Base-by-base conservation (phyloP, 2,113 vertebrate species). In the Corythaeola cristata region DNA sequence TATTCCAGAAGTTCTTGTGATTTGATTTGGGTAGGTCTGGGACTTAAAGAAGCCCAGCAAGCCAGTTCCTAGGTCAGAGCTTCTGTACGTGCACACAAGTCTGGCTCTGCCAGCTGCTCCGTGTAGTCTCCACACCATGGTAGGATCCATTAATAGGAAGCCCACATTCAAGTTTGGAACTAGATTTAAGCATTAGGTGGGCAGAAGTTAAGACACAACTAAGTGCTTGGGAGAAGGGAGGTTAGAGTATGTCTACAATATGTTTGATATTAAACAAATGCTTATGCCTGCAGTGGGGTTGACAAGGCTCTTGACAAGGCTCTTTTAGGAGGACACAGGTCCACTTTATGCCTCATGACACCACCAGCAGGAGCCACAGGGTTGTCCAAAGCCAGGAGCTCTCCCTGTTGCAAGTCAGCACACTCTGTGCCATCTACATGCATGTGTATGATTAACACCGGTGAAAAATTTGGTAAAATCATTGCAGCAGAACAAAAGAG, bases 391-490 rank as follows among this genome's bases (percentile, higher is more conserved):
- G 24, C 17, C 59, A 44, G 53, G 26, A 49, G 10, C 17, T 55
- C 16, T 55, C 37, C 53, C 18, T 23, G 6, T 4, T 56, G 16
- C 32, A 63, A 28, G 45, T 8, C 64, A 55, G 32, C 33, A 19
- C 6, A 22, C 37, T 52, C 39, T 60, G 4, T 28, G 28, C 44
- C 45, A 62, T 5, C 4, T 24, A 23, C n/a, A 15, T 2, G 13
- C 58, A 68, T 0, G 0, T 0, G 5, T 27, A 14, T 8, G 24
- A 37, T 47, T 14, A 37, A n/a, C 20, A 59, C 9, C 1, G 3
- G 41, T 19, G 45, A 17, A 69, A 86, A 50, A 50, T 24, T 8
- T 27, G 22, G 28, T 28, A 56, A 84, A 69, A 55, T 19, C 50
- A 55, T 8, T 50, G 24, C 45, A 64, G 72, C 24, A 50, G 30